Evolutionary conservation across 30 jellyfish, hydroid and myxozoan genomes (phyloP), one percentile per base, ranked within the genome.

Genomic region (Sanderia malayensis): DNA sequence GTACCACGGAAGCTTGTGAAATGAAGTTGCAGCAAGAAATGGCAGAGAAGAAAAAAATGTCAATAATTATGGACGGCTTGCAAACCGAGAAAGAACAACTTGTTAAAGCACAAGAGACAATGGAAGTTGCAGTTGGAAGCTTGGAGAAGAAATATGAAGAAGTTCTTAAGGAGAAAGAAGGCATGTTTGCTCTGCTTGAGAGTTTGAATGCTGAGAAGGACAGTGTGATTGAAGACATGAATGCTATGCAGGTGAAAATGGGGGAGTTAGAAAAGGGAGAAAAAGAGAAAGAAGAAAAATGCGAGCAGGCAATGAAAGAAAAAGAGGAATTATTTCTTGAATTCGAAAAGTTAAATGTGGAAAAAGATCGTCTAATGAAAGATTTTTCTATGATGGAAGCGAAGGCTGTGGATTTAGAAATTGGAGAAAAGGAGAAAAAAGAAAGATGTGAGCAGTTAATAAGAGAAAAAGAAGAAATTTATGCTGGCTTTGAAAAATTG

Each of bases 331-430:
- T 13, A 25, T 47, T 25, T 1, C 44, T 37, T 13, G 13, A 37
- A 41, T 47, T 19, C 6, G 58, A 53, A 10, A 83, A 61, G 31
- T 44, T 60, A 46, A 67, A 46, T 10, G 25, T 19, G 41, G 83
- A 62, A 53, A 57, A 72, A 29, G 44, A 32, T 44, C 11, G 27
- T 13, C 26, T 76, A 30, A 34, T 44, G 29, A 19, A 64, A 15
- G 90, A 78, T 2, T 27, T 41, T 57, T 82, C 67, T 67, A 68
- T 15, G 4, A 20, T 81, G 21, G 74, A 68, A 31, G 41, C 20
- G 0, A 55, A 58, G 46, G 60, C 68, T 58, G 71, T 2, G 4
- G 67, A n/a, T 34, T 28, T 57, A 32, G 45, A 20, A 23, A 60
- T 20, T 27, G 4, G 10, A 11, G 19, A 25, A 18, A 6, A 19